Evolutionary conservation across 1,140 invertebrate genomes (phyloP).

Genomic region (Pachypsylla venusta): DNA sequence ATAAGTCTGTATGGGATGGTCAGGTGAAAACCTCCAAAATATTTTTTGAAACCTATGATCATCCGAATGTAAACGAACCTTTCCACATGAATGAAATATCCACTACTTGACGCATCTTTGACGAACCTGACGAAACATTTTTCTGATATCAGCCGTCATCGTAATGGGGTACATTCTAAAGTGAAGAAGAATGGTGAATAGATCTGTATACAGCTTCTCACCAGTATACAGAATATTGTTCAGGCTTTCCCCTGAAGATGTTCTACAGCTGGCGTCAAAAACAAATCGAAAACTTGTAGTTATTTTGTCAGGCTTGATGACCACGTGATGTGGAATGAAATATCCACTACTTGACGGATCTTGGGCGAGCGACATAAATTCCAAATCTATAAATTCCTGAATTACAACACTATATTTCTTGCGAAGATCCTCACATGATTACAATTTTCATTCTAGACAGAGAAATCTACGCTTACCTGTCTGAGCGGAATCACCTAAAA

Average conservation of each 20-base stretch:
- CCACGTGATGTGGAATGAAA: slow-evolving; percentile 29
- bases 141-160: slow-evolving; percentile 28
- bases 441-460: no score
- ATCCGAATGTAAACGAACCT: not conserved
- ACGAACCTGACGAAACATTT: slow-evolving; percentile 31
- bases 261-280: slow-evolving; percentile 30
- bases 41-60: slow-evolving; percentile 4
- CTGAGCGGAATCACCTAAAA: no score
- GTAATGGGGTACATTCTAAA: slow-evolving; percentile 26
- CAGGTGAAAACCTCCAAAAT: not conserved
- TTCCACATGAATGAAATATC: no score
- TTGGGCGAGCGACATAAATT: no score
- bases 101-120: no score
- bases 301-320: slow-evolving; percentile 21
- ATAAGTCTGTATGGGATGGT: not conserved
- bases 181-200: slow-evolving; percentile 20
- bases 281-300: slow-evolving; percentile 28
- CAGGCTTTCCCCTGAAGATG: slow-evolving; percentile 25
- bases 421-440: no score
- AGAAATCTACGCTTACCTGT: no score
- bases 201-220: slow-evolving; percentile 20
- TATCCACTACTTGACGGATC: no score
- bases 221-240: slow-evolving; percentile 23
- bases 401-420: no score
- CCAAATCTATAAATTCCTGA: no score